These are phyloP conservation scores for Sphyrna mokarran DNA, from an alignment of 2,113 vertebrate species.

Conservation along the genomic window DNA sequence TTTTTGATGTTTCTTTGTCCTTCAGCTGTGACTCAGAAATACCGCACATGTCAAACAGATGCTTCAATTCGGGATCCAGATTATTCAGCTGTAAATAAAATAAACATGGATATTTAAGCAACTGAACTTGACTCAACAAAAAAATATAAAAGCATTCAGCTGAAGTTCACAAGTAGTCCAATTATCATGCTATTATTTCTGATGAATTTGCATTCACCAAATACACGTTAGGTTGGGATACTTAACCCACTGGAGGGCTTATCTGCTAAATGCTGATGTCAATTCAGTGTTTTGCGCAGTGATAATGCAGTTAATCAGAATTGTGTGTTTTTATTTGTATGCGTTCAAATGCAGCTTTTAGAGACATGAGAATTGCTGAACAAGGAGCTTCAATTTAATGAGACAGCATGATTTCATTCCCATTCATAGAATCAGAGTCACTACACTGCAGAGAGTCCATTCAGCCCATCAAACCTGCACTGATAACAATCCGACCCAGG, in stretches of 20 bases:
- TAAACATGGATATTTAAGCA: not conserved
- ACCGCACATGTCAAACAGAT: conserved; percentile 91
- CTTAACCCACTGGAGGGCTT: not conserved
- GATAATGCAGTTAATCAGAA: too few relatives aligned
- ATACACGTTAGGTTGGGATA: not conserved
- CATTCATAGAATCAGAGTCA: too few relatives aligned
- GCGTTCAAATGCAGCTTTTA: not conserved
- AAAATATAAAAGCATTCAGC: not conserved
- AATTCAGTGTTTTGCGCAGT: too few relatives aligned
- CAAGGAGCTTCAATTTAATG: not conserved
- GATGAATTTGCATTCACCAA: not conserved
- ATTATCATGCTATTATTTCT: not conserved
- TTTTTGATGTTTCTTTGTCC: conserved; percentile 95
- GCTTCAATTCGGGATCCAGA: conserved; percentile 93
- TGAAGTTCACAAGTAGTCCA: not conserved
- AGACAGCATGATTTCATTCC: not conserved
- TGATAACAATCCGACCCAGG: too few relatives aligned
- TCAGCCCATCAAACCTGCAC: too few relatives aligned
- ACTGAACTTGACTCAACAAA: not conserved
- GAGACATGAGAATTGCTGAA: not conserved
- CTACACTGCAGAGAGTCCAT: too few relatives aligned
- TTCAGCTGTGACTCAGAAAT: conserved; percentile 96
- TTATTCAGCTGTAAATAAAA: conserved; percentile 75
- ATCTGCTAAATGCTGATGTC: not conserved
- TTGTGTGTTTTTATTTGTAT: not conserved